These are phyloP conservation scores for Galemys pyrenaicus DNA, from an alignment of 2,113 vertebrate species.

Conservation along the genomic window DNA sequence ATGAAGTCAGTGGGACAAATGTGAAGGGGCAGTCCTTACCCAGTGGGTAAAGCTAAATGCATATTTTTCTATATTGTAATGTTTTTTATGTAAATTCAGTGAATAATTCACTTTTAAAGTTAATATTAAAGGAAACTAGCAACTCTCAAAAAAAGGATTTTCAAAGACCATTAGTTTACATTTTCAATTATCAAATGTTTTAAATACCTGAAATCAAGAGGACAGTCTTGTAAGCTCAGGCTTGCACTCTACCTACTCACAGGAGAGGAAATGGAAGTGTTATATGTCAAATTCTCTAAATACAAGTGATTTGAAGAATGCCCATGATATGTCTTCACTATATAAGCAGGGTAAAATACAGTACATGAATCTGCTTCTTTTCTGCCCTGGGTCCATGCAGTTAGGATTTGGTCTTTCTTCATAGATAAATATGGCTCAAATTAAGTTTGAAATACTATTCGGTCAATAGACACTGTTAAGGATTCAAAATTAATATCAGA, in stretches of 20 bases:
- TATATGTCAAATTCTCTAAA: background rate
- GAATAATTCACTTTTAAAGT: conserved; percentile 28
- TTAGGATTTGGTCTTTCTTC: conserved; percentile 23
- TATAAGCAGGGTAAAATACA: background rate
- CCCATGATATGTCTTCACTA: background rate
- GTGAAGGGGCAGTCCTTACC: background rate
- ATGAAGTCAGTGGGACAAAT: background rate
- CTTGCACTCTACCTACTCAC: background rate
- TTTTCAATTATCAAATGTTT: background rate
- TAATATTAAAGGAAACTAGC: conserved; percentile 3
- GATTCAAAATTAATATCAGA: conserved; percentile 58
- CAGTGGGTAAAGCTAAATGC: background rate
- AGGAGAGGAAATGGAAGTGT: background rate
- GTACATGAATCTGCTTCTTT: background rate
- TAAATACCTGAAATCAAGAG: background rate
- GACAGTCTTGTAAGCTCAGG: background rate
- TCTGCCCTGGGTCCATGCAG: background rate
- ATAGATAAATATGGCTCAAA: conserved; percentile 42
- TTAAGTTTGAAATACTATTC: background rate
- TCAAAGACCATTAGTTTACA: background rate
- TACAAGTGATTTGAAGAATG: background rate
- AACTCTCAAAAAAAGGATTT: background rate
- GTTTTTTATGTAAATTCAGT: background rate
- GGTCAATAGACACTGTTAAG: conserved; percentile 53
- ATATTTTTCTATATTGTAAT: background rate